Evolutionary conservation across 2,888 invertebrate genomes (phyloP).

Genomic region (Pharmacophagus antenor): DNA sequence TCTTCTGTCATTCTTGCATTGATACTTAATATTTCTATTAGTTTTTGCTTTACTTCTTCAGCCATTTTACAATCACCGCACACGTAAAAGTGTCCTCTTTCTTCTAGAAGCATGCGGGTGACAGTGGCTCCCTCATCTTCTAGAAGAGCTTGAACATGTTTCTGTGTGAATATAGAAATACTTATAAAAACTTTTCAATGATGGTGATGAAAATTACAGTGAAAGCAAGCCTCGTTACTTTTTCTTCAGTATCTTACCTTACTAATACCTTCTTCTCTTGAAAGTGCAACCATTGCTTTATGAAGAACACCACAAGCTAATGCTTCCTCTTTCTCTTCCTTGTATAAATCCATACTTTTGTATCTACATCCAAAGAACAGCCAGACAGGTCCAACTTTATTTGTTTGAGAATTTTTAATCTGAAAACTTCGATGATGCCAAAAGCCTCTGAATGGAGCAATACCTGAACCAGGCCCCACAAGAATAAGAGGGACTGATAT

Average conservation of each 20-base stretch:
- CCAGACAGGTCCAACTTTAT: conserved; percentile 81
- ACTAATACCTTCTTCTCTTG: conserved; percentile 86
- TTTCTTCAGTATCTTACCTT: conserved; percentile 80
- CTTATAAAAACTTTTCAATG: neutral
- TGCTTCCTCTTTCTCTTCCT: conserved; percentile 88
- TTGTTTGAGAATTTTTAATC: conserved; percentile 43
- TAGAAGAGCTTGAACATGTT: conserved; percentile 94
- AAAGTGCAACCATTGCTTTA: conserved; percentile 89
- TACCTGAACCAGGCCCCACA: conserved; percentile 95
- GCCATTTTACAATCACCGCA: conserved; percentile 99
- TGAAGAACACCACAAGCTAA: conserved; percentile 84
- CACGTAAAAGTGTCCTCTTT: conserved; percentile 95
- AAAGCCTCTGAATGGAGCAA: conserved; percentile 96
- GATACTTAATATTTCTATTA: conserved; percentile 87
- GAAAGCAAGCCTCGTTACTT: neutral
- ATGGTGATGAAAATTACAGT: conserved; percentile 18
- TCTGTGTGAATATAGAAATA: conserved; percentile 77
- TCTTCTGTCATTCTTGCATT: conserved; percentile 85
- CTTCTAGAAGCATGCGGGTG: conserved; percentile 86
- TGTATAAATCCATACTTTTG: conserved; percentile 88
- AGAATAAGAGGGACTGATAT: conserved; percentile 88
- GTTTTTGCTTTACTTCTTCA: conserved; percentile 94
- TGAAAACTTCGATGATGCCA: conserved; percentile 88
- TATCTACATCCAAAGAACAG: conserved; percentile 94
- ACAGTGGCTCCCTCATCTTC: conserved; percentile 88